phyloP scores from a whole-genome alignment of 2,888 invertebrate genomes.

The Sympetrum striolatum region DNA sequence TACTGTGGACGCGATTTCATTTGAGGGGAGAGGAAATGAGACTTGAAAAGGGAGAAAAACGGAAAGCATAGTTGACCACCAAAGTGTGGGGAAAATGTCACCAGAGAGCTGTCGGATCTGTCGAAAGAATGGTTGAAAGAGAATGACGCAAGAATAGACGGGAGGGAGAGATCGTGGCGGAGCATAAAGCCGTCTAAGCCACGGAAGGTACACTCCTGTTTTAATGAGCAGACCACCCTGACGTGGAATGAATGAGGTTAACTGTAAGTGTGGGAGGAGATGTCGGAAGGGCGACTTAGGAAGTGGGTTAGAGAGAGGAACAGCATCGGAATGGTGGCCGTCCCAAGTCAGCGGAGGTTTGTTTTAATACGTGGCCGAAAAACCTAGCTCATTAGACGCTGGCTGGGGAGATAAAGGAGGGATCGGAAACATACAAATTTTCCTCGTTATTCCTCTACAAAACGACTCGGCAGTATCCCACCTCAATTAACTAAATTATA shows the following conservation, averaged over 20 bases:
- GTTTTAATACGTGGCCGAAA: not conserved
- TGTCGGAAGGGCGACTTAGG: not conserved
- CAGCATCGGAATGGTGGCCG: not conserved
- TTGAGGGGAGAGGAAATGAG: not conserved
- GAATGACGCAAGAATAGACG: not conserved
- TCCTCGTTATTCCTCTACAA: not conserved
- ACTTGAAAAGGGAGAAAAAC: not conserved
- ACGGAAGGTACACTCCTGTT: conserved; percentile 16
- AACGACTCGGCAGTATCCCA: too few species aligned
- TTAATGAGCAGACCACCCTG: conserved; percentile 35
- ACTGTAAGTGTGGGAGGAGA: conserved; percentile 29
- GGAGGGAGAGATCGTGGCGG: not conserved
- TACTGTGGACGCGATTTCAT: too few species aligned
- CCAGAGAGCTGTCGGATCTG: not conserved
- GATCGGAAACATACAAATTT: conserved; percentile 1
- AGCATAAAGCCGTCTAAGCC: conserved; percentile 25
- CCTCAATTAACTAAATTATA: too few species aligned
- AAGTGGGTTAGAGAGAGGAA: not conserved
- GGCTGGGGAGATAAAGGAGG: not conserved
- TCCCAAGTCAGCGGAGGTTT: not conserved
- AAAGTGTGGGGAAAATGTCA: too few species aligned
- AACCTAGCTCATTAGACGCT: conserved; percentile 30
- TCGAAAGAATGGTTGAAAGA: not conserved
- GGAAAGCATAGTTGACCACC: too few species aligned
- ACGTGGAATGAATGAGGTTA: conserved; percentile 37